A percentile compares a stretch with the other conserved stretches of the same genome.
These are phyloP conservation scores for Stenurella melanura DNA, from an alignment of 2,888 invertebrate species.

Conservation along the genomic window DNA sequence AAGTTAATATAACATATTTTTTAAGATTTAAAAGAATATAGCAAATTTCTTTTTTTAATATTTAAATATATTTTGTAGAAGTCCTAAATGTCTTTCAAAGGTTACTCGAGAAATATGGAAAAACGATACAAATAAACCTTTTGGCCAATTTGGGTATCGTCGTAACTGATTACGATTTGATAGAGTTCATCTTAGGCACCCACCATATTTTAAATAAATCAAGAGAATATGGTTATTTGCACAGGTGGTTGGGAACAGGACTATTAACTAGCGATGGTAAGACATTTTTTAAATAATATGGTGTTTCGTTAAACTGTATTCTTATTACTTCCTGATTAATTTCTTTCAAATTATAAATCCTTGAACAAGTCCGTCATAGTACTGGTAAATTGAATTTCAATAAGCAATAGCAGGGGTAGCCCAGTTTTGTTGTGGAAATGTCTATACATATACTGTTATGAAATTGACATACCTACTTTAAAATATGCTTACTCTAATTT, in stretches of 20 bases:
- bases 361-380: no score
- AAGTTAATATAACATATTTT: no score
- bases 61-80: slow-evolving; percentile 46
- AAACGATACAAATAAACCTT: slow-evolving; percentile 48
- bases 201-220: slow-evolving; percentile 66
- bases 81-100: slow-evolving; percentile 40
- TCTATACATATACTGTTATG: no score
- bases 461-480: no score
- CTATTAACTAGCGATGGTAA: slow-evolving; percentile 69
- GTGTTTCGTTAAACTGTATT: no score
- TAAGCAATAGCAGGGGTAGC: no score
- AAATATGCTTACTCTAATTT: no score
- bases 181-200: slow-evolving; percentile 64
- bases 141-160: slow-evolving; percentile 43
- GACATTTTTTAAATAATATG: slow-evolving; percentile 9
- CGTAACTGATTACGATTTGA: slow-evolving; percentile 55
- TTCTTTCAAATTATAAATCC: no score
- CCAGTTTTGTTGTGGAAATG: no score
- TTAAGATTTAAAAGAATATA: no score
- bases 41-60: not conserved
- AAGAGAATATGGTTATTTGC: slow-evolving; percentile 65
- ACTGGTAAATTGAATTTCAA: no score
- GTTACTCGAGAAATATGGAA: slow-evolving; percentile 49
- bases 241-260: slow-evolving; percentile 69
- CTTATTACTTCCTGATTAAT: no score